These are phyloP conservation scores for Acanthis flammea DNA, from an alignment of 2,797 vertebrate genomes.

Conservation along the genomic window DNA sequence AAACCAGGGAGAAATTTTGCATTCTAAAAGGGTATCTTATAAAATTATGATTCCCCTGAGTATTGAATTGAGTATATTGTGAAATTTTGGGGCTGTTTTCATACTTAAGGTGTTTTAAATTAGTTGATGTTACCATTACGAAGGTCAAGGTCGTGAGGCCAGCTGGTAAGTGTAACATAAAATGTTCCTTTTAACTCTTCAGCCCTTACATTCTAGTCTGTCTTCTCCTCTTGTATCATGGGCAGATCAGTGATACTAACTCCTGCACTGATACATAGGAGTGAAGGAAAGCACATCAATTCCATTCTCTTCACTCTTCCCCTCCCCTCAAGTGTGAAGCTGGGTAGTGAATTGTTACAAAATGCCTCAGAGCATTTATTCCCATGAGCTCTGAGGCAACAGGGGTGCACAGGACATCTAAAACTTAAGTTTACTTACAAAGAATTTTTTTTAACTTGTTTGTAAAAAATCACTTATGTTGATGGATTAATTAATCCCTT, in stretches of 20 bases:
- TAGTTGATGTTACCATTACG: background rate
- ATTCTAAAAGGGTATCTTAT: background rate
- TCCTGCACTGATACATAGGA: background rate
- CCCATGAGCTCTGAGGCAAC: background rate
- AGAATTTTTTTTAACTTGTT: background rate
- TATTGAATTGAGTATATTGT: background rate
- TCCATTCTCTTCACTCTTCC: background rate
- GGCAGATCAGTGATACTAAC: background rate
- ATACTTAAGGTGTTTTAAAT: background rate
- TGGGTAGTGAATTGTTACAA: background rate
- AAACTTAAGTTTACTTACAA: background rate
- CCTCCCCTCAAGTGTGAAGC: background rate
- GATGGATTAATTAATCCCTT: background rate
- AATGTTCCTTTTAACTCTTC: background rate
- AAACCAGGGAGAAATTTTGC: background rate
- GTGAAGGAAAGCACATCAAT: background rate
- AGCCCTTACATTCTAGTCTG: background rate
- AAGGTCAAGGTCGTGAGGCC: background rate
- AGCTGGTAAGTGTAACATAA: background rate
- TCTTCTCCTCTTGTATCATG: background rate
- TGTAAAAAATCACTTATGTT: background rate
- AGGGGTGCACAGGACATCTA: background rate
- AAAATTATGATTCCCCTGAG: background rate
- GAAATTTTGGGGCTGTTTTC: background rate
- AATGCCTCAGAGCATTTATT: accelerated